These are phyloP conservation scores for Chaitophorus viminalis DNA, from an alignment of 2,888 invertebrate genomes.

Conservation along the genomic window DNA sequence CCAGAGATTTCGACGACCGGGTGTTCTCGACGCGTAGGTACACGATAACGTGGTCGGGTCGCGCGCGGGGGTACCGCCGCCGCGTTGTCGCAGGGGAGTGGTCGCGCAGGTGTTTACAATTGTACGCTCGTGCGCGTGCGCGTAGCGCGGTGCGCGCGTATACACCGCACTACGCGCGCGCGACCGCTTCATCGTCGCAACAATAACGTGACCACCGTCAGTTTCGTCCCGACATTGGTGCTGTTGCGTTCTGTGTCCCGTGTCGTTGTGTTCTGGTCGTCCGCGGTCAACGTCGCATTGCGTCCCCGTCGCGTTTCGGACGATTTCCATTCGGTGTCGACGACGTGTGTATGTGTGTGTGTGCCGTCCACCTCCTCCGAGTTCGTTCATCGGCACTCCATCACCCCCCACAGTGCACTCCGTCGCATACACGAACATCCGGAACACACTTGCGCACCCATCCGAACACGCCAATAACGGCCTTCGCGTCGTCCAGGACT, in stretches of 20 bases:
- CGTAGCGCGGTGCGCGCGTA: neutral
- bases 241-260: neutral
- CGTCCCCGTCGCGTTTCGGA: neutral
- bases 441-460: too few species aligned
- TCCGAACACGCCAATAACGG: too few species aligned
- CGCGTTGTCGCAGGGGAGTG: constrained; percentile 46
- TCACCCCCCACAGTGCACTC: too few species aligned
- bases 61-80: constrained; percentile 19
- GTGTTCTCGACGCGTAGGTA: constrained; percentile 14
- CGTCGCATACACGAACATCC: neutral
- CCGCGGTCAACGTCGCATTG: neutral
- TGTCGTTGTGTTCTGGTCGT: neutral
- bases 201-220: constrained; percentile 13
- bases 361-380: neutral
- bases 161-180: neutral
- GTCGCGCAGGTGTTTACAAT: constrained; percentile 58
- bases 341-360: neutral
- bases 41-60: too few species aligned
- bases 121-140: neutral
- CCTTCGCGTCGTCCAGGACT: neutral
- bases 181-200: neutral
- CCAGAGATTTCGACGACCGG: constrained; percentile 43
- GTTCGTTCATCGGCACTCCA: neutral
- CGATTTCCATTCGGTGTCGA: too few species aligned
- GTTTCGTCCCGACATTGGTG: constrained; percentile 17